Evolutionary conservation across 2,888 invertebrate species (phyloP).

Genomic region (Toxonevra muliebris): DNA sequence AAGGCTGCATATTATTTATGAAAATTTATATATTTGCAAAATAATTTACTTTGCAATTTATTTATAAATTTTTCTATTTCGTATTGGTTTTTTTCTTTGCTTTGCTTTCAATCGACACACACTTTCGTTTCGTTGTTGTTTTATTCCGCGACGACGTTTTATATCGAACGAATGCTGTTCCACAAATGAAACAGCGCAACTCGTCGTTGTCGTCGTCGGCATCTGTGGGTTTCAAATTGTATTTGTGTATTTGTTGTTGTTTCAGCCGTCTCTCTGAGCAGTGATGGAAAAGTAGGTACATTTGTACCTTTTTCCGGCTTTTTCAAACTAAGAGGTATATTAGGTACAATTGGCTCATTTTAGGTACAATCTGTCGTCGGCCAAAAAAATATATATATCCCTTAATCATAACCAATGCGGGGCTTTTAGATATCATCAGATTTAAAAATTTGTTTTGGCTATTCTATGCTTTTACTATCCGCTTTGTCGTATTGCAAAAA

Average conservation of each 20-base stretch:
- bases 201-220: background rate
- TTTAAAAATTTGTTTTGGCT: no score
- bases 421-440: no score
- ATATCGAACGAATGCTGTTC: background rate
- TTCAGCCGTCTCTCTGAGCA: background rate
- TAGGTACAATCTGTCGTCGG: no score
- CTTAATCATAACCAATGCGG: no score
- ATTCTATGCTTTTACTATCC: no score
- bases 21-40: background rate
- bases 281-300: slow-evolving; percentile 9
- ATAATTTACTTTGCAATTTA: background rate
- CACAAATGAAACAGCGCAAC: background rate
- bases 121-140: background rate
- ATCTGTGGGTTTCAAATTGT: background rate
- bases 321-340: no score
- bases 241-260: background rate
- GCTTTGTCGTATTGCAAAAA: no score
- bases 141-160: background rate
- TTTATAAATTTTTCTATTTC: background rate
- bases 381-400: no score
- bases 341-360: no score
- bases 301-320: no score
- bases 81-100: background rate
- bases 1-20: background rate
- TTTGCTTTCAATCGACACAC: slow-evolving; percentile 1